A percentile compares a stretch with the other conserved stretches of the same genome.
These are phyloP conservation scores for Hippolais icterina DNA, from an alignment of 2,113 vertebrate genomes.

Conservation along the genomic window DNA sequence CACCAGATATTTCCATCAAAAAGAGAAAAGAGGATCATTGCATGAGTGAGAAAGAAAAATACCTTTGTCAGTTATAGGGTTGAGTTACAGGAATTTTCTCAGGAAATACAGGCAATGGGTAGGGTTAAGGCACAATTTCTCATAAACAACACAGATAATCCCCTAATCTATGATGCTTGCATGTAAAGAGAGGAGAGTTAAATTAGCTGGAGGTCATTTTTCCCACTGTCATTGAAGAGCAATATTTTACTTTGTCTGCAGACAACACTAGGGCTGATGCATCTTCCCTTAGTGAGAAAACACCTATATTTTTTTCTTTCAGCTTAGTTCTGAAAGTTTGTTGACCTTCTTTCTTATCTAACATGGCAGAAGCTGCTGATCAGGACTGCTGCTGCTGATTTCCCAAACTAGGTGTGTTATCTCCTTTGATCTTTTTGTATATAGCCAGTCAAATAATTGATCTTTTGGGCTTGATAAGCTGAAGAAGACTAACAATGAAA, in stretches of 20 bases:
- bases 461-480: background rate
- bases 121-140: background rate
- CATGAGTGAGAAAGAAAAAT: background rate
- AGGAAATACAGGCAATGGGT: background rate
- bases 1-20: background rate
- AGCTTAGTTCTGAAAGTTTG: background rate
- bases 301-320: background rate
- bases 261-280: background rate
- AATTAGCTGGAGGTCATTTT: background rate
- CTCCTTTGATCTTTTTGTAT: slow-evolving; percentile 2
- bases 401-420: background rate
- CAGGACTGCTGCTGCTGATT: background rate
- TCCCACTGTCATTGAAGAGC: background rate
- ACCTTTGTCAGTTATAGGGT: background rate
- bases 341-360: slow-evolving; percentile 22
- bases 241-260: background rate
- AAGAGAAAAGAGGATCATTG: background rate
- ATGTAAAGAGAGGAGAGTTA: background rate
- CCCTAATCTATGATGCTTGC: background rate
- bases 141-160: background rate
- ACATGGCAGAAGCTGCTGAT: background rate
- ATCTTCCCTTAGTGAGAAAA: background rate
- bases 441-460: slow-evolving; percentile 28
- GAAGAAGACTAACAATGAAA: background rate
- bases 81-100: background rate